Evolutionary conservation across 2,113 vertebrate genomes (phyloP).

Genomic region (Girardinichthys multiradiatus): DNA sequence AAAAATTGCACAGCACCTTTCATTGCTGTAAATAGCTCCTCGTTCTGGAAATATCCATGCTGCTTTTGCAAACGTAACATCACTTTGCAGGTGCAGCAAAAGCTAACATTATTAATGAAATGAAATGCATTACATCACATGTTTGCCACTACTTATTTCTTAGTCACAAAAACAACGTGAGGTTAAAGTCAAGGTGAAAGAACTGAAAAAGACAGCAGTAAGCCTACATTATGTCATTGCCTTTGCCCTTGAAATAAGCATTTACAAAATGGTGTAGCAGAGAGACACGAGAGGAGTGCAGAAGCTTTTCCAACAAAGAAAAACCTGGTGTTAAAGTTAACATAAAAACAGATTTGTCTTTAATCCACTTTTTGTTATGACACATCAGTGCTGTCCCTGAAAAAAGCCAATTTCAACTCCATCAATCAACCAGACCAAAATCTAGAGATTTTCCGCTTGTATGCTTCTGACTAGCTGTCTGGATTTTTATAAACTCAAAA

Average conservation of each 20-base stretch:
- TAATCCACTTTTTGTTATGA: no score
- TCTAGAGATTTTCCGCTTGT: background rate
- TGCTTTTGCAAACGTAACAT: background rate
- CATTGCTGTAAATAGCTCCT: background rate
- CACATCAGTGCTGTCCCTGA: no score
- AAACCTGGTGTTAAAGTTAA: background rate
- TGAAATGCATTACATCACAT: background rate
- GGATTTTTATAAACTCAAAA: background rate
- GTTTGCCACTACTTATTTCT: background rate
- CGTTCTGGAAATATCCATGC: background rate
- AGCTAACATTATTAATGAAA: background rate
- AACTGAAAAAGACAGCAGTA: background rate
- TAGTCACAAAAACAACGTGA: background rate
- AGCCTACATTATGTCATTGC: background rate
- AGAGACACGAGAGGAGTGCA: background rate
- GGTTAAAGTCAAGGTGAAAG: background rate
- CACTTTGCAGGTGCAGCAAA: background rate
- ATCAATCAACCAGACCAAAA: background rate
- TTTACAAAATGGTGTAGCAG: background rate
- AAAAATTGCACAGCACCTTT: background rate
- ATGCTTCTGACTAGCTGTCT: background rate
- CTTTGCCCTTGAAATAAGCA: background rate
- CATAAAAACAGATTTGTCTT: background rate
- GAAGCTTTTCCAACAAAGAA: background rate
- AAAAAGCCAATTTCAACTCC: background rate